Percentiles rank a stretch among this genome's conserved stretches.
phyloP scores from a whole-genome alignment of 1,140 invertebrate species.

The Scylla paramamosain region DNA sequence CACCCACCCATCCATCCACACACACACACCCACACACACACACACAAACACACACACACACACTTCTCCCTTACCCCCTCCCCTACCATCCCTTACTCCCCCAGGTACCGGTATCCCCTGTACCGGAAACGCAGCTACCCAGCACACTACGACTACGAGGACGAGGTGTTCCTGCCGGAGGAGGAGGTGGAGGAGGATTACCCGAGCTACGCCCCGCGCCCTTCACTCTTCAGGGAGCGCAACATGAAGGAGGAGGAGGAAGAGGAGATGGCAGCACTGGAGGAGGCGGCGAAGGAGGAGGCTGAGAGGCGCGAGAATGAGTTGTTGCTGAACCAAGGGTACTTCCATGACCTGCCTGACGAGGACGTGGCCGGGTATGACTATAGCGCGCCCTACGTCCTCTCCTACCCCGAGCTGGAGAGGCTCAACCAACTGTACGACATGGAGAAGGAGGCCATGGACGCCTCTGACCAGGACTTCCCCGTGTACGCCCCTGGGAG shows the following conservation, averaged over 20 bases:
- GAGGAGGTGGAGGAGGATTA: constrained; percentile 27
- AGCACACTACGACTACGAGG: constrained; percentile 60
- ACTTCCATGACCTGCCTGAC: constrained; percentile 53
- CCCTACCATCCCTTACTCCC: not conserved
- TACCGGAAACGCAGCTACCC: constrained; percentile 63
- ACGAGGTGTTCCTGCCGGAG: constrained; percentile 41
- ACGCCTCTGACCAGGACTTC: not conserved
- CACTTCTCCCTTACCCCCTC: too few relatives aligned
- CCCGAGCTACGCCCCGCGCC: not conserved
- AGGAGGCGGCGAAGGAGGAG: constrained; percentile 28
- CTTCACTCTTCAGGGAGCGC: constrained; percentile 67
- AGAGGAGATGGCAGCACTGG: not conserved
- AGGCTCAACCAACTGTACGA: constrained; percentile 58
- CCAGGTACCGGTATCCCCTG: constrained; percentile 70
- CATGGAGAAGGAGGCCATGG: not conserved
- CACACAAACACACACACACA: not conserved
- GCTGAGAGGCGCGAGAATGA: constrained; percentile 27
- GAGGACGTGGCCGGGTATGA: constrained; percentile 16
- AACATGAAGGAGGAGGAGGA: constrained; percentile 29
- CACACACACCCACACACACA: not conserved
- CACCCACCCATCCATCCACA: not conserved
- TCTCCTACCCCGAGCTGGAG: constrained; percentile 57
- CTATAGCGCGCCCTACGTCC: constrained; percentile 39
- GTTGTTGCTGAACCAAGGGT: constrained; percentile 52
- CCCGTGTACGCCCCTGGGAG: not conserved